phyloP scores from a whole-genome alignment of 2,888 invertebrate species.

The Eupeodes luniger region DNA sequence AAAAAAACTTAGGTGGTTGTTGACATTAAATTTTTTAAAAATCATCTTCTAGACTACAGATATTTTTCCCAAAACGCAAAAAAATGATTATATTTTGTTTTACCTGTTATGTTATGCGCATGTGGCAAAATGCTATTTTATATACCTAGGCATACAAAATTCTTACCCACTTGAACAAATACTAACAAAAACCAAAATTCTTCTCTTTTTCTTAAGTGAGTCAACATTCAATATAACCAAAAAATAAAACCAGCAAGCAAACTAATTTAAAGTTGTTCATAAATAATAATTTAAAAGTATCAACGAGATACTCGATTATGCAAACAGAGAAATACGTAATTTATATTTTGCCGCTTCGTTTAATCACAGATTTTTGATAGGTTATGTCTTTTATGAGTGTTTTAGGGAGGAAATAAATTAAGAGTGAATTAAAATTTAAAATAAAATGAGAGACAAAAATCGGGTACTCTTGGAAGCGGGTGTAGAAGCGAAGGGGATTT shows the following conservation, averaged over 20 bases:
- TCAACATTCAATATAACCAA: neutral
- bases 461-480: neutral
- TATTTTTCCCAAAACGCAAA: slow-evolving; percentile 28
- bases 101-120: slow-evolving; percentile 48
- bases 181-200: neutral
- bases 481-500: neutral
- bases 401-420: slow-evolving; percentile 22
- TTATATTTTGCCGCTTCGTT: slow-evolving; percentile 25
- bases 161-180: slow-evolving; percentile 45
- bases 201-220: slow-evolving; percentile 15
- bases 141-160: neutral
- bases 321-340: slow-evolving; percentile 15
- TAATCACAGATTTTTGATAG: neutral
- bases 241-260: slow-evolving; percentile 8
- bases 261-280: slow-evolving; percentile 29
- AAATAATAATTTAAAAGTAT: neutral
- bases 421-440: slow-evolving; percentile 17
- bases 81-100: neutral
- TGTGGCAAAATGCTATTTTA: slow-evolving; percentile 33
- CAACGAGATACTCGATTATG: slow-evolving; percentile 16
- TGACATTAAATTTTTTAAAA: neutral
- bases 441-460: slow-evolving; percentile 11
- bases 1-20: neutral
- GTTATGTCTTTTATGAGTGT: neutral
- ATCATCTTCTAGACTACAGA: neutral